Base-by-base conservation (phyloP, 2,888 invertebrate genomes). In the Macrophya alboannulata region DNA sequence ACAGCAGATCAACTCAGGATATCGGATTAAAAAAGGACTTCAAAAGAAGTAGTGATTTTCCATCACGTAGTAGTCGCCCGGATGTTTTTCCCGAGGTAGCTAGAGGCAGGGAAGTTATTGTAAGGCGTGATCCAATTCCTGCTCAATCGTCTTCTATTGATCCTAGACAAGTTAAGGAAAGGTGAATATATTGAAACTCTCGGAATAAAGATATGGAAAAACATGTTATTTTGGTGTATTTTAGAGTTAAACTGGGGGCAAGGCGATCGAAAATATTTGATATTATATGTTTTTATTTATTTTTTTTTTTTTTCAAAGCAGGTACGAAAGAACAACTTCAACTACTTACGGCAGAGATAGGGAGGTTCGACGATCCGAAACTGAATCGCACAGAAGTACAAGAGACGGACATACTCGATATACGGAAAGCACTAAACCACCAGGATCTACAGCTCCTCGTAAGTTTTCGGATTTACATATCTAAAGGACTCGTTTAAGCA, bases 121-220 rank as follows among this genome's bases (percentile, higher is more conserved):
- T 93, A 25, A 92, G 93, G 3, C 91, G 93, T 72, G 93, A 93
- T 82, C 85, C 92, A 72, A 88, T 92, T 8, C 89, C 92, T 48
- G 87, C 91, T 4, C 87, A 90, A 31, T 86, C 92, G 31, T 89
- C 92, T 48, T 90, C 93, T 65, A 91, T 92, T 48, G 93, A 93
- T 88, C 92, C 93, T 43, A 91, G 93, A 71, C 93, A 92, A 88
- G 92, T 92, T 8, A 93, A 93, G 88, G 93, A 93, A 86, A 92
- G 92, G 93, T 93, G 86, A 81, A 86, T 88, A 59, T 6, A 17
- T 55, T 9, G 9, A 40, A 37, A 15, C 17, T n/a, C 8, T 43
- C 10, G 5, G 4, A 6, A 37, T 15, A 10, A 51, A 45, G 48
- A 9, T 3, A 17, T 40, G 9, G 12, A 10, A 48, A 10, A 48